A percentile compares a stretch with the other conserved stretches of the same genome.
Evolutionary conservation across 2,888 invertebrate genomes (phyloP).

Genomic region (Oligia latruncula): DNA sequence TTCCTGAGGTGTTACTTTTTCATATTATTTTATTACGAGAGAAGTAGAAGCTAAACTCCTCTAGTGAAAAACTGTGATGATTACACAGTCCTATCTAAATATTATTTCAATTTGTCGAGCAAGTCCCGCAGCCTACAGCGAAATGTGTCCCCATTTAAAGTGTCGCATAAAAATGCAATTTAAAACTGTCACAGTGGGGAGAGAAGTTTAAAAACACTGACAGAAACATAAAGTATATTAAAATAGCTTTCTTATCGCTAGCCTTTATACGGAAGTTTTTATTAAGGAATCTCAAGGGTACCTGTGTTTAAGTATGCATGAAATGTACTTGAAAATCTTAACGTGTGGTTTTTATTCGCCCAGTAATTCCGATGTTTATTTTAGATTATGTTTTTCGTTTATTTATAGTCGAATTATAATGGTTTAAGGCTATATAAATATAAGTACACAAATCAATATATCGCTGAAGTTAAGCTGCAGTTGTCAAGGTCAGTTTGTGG

Average conservation of each 20-base stretch:
- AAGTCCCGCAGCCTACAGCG: conserved; percentile 30
- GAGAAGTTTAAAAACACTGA: conserved; percentile 59
- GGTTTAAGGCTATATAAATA: too few relatives aligned
- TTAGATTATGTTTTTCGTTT: background rate
- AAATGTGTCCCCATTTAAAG: conserved; percentile 55
- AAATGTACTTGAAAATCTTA: conserved; percentile 15
- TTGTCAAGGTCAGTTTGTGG: background rate
- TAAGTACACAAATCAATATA: background rate
- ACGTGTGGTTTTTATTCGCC: background rate
- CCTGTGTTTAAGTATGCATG: background rate
- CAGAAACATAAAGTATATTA: conserved; percentile 60
- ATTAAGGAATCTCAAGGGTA: conserved; percentile 35
- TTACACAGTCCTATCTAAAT: background rate
- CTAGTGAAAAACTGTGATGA: background rate
- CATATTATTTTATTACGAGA: background rate
- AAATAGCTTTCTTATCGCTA: conserved; percentile 59
- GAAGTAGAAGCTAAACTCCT: background rate
- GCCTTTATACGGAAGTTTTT: conserved; percentile 32
- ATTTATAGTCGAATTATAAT: background rate
- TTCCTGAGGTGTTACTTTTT: too few relatives aligned
- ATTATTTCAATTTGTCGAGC: conserved; percentile 39
- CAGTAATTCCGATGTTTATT: background rate
- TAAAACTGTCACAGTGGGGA: conserved; percentile 64
- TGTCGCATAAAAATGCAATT: conserved; percentile 68
- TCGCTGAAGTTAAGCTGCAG: too few relatives aligned